These are phyloP conservation scores for Dolichoris vasculosae DNA, from an alignment of 1,140 invertebrate genomes.

Conservation along the genomic window DNA sequence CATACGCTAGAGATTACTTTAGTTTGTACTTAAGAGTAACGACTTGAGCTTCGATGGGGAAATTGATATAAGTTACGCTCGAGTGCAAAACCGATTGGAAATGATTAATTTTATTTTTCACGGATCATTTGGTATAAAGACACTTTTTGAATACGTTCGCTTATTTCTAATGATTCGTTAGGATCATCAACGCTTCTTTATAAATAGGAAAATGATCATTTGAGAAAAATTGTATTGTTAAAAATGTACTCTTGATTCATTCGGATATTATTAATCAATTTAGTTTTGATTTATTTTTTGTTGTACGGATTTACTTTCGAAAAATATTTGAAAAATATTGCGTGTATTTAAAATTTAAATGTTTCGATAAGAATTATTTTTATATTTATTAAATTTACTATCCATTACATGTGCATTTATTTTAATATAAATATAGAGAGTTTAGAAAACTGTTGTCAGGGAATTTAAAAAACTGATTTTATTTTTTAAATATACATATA, in stretches of 20 bases:
- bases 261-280: too few relatives aligned
- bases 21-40: conserved; percentile 35
- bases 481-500: not conserved
- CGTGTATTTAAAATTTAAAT: not conserved
- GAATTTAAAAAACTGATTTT: not conserved
- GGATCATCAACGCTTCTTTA: not conserved
- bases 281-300: too few relatives aligned
- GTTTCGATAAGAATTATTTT: not conserved
- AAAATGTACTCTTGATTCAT: too few relatives aligned
- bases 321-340: not conserved
- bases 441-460: conserved; percentile 9
- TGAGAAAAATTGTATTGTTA: too few relatives aligned
- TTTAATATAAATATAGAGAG: conserved; percentile 14
- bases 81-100: conserved; percentile 6
- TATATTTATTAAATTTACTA: not conserved
- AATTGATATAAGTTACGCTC: conserved; percentile 31
- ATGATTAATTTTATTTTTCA: conserved; percentile 26
- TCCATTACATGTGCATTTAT: not conserved
- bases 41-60: conserved; percentile 29
- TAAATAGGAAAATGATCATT: too few relatives aligned
- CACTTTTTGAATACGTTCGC: not conserved
- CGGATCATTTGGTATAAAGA: conserved; percentile 3
- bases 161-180: not conserved
- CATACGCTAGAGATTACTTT: conserved; percentile 24
- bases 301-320: not conserved